These are phyloP conservation scores for Apamea crenata DNA, from an alignment of 2,888 invertebrate species.

Conservation along the genomic window DNA sequence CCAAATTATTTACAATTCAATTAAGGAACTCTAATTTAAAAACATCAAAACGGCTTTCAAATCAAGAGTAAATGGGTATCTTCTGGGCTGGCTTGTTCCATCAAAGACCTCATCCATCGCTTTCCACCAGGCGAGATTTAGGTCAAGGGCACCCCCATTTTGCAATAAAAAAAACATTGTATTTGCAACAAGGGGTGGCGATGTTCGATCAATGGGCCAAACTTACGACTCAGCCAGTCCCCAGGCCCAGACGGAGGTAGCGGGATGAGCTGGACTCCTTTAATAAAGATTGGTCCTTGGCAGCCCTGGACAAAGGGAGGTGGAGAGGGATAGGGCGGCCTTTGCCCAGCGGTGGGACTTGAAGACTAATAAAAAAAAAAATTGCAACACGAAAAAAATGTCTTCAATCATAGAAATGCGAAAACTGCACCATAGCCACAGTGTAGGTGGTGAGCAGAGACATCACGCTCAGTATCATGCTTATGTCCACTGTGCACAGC, in stretches of 20 bases:
- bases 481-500: constrained; percentile 23
- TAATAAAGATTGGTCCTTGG: not conserved
- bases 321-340: not conserved
- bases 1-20: not conserved
- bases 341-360: no score
- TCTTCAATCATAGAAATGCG: constrained; percentile 27
- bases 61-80: no score
- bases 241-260: no score
- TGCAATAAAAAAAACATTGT: not conserved
- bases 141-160: no score
- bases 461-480: constrained; percentile 17
- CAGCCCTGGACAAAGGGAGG: not conserved
- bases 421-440: constrained; percentile 33
- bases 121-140: no score
- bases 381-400: not conserved
- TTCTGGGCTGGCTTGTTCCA: no score
- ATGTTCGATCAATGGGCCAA: no score
- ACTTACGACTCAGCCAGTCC: no score
- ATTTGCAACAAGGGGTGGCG: not conserved
- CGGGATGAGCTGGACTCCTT: no score
- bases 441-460: constrained; percentile 10
- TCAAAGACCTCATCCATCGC: no score
- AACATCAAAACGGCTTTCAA: no score
- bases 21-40: no score
- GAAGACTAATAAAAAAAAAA: not conserved